Evolutionary conservation across 1,140 invertebrate genomes (phyloP).

Genomic region (Diplogasteroides magnus): DNA sequence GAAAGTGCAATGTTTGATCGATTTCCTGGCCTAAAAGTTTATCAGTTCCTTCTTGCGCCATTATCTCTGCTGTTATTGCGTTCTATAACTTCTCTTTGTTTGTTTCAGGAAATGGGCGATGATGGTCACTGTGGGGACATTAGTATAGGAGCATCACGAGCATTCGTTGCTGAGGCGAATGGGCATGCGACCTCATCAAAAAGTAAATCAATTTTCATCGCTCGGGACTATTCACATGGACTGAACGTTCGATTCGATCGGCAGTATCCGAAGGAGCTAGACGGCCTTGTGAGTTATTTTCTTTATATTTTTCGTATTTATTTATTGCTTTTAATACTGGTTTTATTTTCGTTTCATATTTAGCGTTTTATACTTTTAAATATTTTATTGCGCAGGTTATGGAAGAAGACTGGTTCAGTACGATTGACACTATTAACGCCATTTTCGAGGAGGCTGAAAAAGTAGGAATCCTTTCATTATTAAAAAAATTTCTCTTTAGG

Average conservation of each 20-base stretch:
- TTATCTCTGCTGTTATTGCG: no score
- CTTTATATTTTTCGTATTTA: background rate
- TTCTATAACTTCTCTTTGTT: no score
- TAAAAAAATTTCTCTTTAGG: background rate
- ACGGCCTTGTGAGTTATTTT: background rate
- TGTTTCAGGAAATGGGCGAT: no score
- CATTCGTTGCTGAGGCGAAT: no score
- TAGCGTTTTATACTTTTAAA: no score
- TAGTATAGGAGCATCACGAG: no score
- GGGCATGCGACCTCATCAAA: background rate
- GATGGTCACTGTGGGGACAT: no score
- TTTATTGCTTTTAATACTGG: no score
- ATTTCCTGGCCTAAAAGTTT: no score
- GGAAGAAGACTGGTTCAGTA: background rate
- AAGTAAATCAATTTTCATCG: background rate
- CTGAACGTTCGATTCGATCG: background rate
- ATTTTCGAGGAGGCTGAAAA: background rate
- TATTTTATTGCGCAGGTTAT: background rate
- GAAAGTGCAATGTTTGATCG: no score
- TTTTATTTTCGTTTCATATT: no score
- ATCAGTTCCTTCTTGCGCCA: no score
- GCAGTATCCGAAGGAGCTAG: background rate
- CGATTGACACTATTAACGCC: background rate
- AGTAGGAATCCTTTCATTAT: background rate
- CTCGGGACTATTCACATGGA: background rate